phyloP scores from a whole-genome alignment of 2,113 vertebrate genomes.

The Pungitius pungitius region DNA sequence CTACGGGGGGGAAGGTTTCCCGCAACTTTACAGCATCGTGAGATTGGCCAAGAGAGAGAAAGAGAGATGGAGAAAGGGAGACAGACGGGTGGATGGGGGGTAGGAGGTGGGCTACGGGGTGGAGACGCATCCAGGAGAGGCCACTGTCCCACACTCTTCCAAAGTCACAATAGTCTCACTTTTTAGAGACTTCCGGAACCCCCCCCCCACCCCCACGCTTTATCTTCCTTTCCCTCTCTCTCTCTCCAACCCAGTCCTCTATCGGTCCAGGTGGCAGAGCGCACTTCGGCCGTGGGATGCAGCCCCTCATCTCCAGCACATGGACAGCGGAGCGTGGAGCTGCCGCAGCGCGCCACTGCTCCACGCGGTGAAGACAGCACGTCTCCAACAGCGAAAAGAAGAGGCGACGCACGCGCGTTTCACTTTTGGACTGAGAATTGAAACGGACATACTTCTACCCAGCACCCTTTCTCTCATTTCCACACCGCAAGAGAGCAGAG shows the following conservation, averaged over 20 bases:
- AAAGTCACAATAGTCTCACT: slow-evolving; percentile 80
- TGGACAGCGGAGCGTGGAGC: slow-evolving; percentile 80
- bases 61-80: background rate
- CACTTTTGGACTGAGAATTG: slow-evolving; percentile 42
- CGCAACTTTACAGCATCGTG: too few species aligned
- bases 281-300: slow-evolving; percentile 84
- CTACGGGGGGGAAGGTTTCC: background rate
- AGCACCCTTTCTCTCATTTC: slow-evolving; percentile 8
- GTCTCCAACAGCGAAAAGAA: slow-evolving; percentile 51
- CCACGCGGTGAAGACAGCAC: slow-evolving; percentile 71
- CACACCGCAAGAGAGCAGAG: slow-evolving; percentile 45
- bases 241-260: slow-evolving; percentile 35
- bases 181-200: slow-evolving; percentile 78
- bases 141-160: slow-evolving; percentile 75
- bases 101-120: slow-evolving; percentile 13
- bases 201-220: slow-evolving; percentile 19
- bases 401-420: slow-evolving; percentile 43
- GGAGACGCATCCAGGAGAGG: slow-evolving; percentile 38
- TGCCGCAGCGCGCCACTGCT: slow-evolving; percentile 79
- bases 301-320: slow-evolving; percentile 81
- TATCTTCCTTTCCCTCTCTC: background rate
- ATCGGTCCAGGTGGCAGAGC: slow-evolving; percentile 80
- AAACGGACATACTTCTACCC: slow-evolving; percentile 51
- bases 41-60: background rate
- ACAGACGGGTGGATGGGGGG: too few species aligned